These are phyloP conservation scores for Lytechinus pictus DNA, from an alignment of 35 echinoderm and acorn worm genomes.

Conservation along the genomic window DNA sequence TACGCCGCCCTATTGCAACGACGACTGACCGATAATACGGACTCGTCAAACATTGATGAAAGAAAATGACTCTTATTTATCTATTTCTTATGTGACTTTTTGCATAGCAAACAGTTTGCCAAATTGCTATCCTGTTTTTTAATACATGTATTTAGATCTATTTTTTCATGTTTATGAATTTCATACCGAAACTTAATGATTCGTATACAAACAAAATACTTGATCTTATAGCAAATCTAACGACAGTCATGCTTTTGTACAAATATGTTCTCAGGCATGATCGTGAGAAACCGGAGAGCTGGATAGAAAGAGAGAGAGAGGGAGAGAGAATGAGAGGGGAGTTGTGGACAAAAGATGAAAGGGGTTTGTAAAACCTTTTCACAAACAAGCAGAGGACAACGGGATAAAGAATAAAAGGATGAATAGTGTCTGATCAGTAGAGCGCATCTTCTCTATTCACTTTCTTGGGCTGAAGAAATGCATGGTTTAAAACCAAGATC, in stretches of 20 bases:
- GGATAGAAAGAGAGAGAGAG: neutral
- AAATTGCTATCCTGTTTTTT: neutral
- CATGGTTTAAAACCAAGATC: neutral
- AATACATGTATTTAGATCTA: neutral
- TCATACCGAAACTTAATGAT: neutral
- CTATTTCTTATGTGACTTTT: neutral
- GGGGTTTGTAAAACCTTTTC: neutral
- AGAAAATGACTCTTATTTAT: neutral
- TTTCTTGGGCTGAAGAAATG: neutral
- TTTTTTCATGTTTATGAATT: neutral
- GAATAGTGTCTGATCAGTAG: neutral
- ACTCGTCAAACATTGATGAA: neutral
- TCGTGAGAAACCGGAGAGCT: neutral
- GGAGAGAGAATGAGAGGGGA: neutral
- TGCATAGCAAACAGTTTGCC: neutral
- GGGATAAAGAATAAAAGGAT: neutral
- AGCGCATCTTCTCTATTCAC: neutral
- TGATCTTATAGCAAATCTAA: neutral
- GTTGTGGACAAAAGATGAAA: neutral
- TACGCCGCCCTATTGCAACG: neutral
- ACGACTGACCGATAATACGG: neutral
- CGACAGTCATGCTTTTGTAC: neutral
- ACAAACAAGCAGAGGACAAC: neutral
- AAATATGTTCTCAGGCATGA: neutral
- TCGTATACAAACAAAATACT: neutral